Percentiles rank a stretch among this genome's conserved stretches.
These are phyloP conservation scores for Nemotelus nigrinus DNA, from an alignment of 2,888 invertebrate genomes.

Conservation along the genomic window DNA sequence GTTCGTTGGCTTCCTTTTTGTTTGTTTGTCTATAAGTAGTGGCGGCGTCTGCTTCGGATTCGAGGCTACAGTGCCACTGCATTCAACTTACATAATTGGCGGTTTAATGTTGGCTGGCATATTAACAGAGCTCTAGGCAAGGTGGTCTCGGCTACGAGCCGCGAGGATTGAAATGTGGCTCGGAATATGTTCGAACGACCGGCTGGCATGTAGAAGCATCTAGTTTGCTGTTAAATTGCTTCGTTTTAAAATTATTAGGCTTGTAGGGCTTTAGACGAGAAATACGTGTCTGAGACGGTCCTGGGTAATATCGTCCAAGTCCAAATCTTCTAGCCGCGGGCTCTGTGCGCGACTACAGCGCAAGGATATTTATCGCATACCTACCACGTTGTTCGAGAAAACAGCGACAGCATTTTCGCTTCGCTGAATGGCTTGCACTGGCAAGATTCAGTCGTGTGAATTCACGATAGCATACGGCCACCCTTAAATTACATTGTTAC, in stretches of 20 bases:
- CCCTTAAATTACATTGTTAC: slow-evolving; percentile 32
- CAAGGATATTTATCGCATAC: too few relatives aligned
- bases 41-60: slow-evolving; percentile 12
- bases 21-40: neutral
- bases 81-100: slow-evolving; percentile 37
- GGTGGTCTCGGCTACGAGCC: neutral
- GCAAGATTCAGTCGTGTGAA: neutral
- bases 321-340: too few relatives aligned
- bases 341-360: too few relatives aligned
- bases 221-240: slow-evolving; percentile 18
- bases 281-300: too few relatives aligned
- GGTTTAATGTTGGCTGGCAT: slow-evolving; percentile 33
- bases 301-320: too few relatives aligned
- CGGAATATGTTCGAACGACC: neutral
- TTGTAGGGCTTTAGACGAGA: slow-evolving; percentile 4
- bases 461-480: slow-evolving; percentile 20
- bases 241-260: slow-evolving; percentile 24
- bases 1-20: slow-evolving; percentile 7
- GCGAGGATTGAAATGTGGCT: neutral
- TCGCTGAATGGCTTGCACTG: too few relatives aligned
- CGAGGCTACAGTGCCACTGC: slow-evolving; percentile 22
- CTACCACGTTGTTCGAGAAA: too few relatives aligned
- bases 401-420: too few relatives aligned
- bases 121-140: slow-evolving; percentile 25
- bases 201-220: neutral